phyloP scores from a whole-genome alignment of 2,888 invertebrate genomes.

The Pyrgus malvae region DNA sequence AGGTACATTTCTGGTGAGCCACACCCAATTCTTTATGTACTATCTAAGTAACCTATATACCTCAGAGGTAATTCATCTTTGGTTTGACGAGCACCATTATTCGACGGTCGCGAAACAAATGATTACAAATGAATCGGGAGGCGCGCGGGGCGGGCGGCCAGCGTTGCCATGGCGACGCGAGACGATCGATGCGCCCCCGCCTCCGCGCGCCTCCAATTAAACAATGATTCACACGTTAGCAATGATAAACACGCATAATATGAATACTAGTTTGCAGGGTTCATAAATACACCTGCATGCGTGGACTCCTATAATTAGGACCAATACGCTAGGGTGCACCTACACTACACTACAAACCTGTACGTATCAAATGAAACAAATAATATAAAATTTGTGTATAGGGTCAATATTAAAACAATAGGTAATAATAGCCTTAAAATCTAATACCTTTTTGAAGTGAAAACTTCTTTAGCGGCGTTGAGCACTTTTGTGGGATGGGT shows the following conservation, averaged over 20 bases:
- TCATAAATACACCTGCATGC: conserved; percentile 35
- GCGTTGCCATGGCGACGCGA: conserved; percentile 69
- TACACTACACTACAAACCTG: too few species aligned
- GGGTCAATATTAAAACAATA: too few species aligned
- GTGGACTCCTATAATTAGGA: too few species aligned
- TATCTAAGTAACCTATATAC: background rate
- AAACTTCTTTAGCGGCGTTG: too few species aligned
- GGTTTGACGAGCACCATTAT: conserved; percentile 71
- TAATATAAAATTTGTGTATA: too few species aligned
- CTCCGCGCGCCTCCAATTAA: conserved; percentile 66
- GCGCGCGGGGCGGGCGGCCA: conserved; percentile 43
- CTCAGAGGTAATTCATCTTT: conserved; percentile 59
- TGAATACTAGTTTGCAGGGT: conserved; percentile 37
- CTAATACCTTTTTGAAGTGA: too few species aligned
- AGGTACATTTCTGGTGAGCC: too few species aligned
- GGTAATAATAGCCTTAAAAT: too few species aligned
- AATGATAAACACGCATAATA: conserved; percentile 59
- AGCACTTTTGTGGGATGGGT: too few species aligned
- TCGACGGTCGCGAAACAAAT: conserved; percentile 77
- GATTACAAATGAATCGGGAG: conserved; percentile 78
- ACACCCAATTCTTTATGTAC: background rate
- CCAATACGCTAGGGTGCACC: too few species aligned
- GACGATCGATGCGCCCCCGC: conserved; percentile 71
- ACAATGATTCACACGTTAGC: conserved; percentile 75
- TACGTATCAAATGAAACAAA: too few species aligned